Evolutionary conservation across 2,797 vertebrate genomes (phyloP).

Genomic region (Neoniphon sammara): DNA sequence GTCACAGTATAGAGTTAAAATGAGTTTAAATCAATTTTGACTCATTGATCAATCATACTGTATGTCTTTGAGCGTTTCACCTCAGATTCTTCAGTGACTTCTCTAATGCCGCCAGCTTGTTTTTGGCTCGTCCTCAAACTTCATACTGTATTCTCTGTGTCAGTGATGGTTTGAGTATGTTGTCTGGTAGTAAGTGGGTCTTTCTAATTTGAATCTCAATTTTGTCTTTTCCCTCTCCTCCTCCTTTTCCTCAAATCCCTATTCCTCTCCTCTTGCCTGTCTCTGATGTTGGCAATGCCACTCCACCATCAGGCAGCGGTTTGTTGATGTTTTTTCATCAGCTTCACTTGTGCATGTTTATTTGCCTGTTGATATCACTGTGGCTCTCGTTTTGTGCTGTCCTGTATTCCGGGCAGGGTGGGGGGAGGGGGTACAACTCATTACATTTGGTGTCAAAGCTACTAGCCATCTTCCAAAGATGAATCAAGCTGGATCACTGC

Average conservation of each 20-base stretch:
- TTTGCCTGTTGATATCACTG: constrained; percentile 62
- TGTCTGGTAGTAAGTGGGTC: constrained; percentile 55
- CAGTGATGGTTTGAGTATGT: constrained; percentile 57
- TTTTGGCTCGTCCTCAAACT: constrained; percentile 40
- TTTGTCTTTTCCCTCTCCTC: constrained; percentile 59
- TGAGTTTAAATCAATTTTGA: not conserved
- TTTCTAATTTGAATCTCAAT: constrained; percentile 66
- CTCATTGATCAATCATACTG: not conserved
- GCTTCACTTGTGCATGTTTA: constrained; percentile 79
- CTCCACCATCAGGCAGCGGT: constrained; percentile 92
- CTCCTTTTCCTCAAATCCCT: constrained; percentile 62
- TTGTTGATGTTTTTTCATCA: constrained; percentile 86
- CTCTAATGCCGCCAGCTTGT: constrained; percentile 29
- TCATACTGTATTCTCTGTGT: constrained; percentile 67
- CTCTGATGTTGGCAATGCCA: constrained; percentile 85
- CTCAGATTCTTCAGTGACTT: constrained; percentile 9
- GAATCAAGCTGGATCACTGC: constrained; percentile 30
- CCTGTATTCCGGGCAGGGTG: constrained; percentile 20
- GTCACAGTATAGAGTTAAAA: constrained; percentile 64
- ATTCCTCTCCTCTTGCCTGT: constrained; percentile 75
- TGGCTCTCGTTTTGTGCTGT: constrained; percentile 45
- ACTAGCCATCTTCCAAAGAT: constrained; percentile 44
- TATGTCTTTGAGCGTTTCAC: not conserved
- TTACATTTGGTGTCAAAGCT: constrained; percentile 34
- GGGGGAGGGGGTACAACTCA: too few species aligned